Conservation (phyloP, 53 echinoderm and acorn worm species). For the Mesocentrotus franciscanus region DNA sequence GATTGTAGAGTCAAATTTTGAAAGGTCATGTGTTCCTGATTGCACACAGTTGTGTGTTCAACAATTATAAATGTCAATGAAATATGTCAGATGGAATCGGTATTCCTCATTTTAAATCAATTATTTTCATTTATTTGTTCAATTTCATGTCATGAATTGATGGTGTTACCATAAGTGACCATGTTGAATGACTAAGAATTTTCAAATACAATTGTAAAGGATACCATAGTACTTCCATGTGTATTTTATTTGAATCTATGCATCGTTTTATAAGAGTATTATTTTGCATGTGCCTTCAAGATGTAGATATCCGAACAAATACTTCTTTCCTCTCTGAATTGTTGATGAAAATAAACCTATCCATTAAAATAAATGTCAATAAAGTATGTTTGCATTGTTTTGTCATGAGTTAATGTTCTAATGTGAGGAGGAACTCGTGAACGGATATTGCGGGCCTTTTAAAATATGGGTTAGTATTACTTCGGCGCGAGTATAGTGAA, state of each 20-base stretch:
- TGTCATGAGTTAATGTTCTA: neutral
- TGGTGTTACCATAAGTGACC: neutral
- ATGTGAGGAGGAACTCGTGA: too few species aligned
- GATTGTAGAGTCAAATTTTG: neutral
- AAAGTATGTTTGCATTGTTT: neutral
- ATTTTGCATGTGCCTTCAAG: constrained; percentile 38
- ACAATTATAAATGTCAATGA: neutral
- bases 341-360: constrained; percentile 36
- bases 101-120: neutral
- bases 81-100: neutral
- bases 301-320: constrained; percentile 3
- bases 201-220: neutral
- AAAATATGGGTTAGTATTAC: too few species aligned
- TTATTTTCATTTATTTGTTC: neutral
- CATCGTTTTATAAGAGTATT: constrained; percentile 23
- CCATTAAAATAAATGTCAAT: neutral
- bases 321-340: neutral
- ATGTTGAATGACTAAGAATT: neutral
- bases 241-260: constrained; percentile 13
- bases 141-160: neutral
- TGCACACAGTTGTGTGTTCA: neutral
- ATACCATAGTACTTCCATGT: neutral
- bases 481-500: too few species aligned
- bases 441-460: too few species aligned
- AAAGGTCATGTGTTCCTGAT: neutral